Percentiles rank a stretch among this genome's conserved stretches.
phyloP scores from a whole-genome alignment of 1,140 invertebrate genomes.

The Drosophila insularis region DNA sequence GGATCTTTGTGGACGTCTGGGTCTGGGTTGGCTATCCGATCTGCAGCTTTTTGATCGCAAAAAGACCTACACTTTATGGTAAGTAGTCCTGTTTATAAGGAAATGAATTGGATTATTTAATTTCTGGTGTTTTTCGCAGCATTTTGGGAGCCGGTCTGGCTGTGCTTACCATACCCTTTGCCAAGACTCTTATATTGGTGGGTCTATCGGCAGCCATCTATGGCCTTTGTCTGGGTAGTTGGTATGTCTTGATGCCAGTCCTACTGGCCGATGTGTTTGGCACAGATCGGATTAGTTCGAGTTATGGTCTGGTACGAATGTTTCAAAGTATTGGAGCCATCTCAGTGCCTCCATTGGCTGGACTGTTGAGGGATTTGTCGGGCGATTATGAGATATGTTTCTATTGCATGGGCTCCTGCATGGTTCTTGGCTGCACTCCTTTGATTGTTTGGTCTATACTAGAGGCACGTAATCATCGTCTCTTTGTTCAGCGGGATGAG shows the following conservation, averaged over 20 bases:
- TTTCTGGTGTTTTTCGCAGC: conserved; percentile 77
- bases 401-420: conserved; percentile 89
- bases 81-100: conserved; percentile 12
- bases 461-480: conserved; percentile 67
- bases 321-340: conserved; percentile 90
- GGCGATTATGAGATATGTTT: conserved; percentile 88
- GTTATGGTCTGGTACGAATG: conserved; percentile 88
- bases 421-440: conserved; percentile 87
- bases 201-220: conserved; percentile 86
- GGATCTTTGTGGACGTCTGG: conserved; percentile 87
- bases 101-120: background rate
- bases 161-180: conserved; percentile 86
- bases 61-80: conserved; percentile 89
- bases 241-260: conserved; percentile 89
- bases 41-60: conserved; percentile 87
- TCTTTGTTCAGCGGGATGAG: conserved; percentile 64
- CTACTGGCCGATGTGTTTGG: conserved; percentile 89
- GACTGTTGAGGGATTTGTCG: conserved; percentile 86
- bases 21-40: conserved; percentile 88
- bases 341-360: conserved; percentile 87
- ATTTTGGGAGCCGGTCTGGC: conserved; percentile 87
- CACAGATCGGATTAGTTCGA: conserved; percentile 88
- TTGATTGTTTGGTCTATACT: conserved; percentile 83
- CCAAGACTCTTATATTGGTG: conserved; percentile 86
- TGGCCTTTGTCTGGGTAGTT: conserved; percentile 88